A percentile compares a stretch with the other conserved stretches of the same genome.
These are phyloP conservation scores for Mormyrus proboscirostris DNA, from an alignment of 2,797 vertebrate genomes.

Conservation along the genomic window DNA sequence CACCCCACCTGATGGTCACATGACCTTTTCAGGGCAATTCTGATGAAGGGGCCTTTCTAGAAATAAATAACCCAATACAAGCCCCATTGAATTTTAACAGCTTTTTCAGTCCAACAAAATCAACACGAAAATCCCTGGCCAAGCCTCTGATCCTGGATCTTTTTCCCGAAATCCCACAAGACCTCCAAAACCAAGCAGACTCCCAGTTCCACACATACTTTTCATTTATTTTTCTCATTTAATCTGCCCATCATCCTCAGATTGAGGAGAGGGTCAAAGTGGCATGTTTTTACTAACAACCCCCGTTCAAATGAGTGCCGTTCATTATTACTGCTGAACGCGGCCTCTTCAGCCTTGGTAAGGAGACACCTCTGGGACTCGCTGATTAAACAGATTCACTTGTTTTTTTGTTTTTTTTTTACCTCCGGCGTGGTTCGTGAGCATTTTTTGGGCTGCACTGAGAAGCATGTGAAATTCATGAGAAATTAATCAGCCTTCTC, in stretches of 20 bases:
- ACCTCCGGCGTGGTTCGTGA: not conserved
- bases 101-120: not conserved
- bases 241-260: not conserved
- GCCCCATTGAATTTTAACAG: not conserved
- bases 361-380: not conserved
- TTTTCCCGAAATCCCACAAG: constrained; percentile 3
- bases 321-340: not conserved
- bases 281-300: not conserved
- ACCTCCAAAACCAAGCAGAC: not conserved
- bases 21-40: constrained; percentile 6
- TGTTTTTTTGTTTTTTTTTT: not conserved
- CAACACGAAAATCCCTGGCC: not conserved
- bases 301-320: not conserved
- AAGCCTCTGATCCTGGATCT: not conserved
- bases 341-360: not conserved
- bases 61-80: constrained; percentile 5
- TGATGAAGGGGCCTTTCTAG: constrained; percentile 11
- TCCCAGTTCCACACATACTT: not conserved
- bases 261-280: not conserved
- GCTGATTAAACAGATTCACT: not conserved
- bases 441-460: not conserved
- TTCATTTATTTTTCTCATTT: not conserved
- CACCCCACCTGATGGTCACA: not conserved
- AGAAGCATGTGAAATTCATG: too few relatives aligned
- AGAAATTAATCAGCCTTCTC: not conserved